A percentile compares a stretch with the other conserved stretches of the same genome.
Evolutionary conservation across 2,888 invertebrate genomes (phyloP).

Genomic region (Exocentrus adspersus): DNA sequence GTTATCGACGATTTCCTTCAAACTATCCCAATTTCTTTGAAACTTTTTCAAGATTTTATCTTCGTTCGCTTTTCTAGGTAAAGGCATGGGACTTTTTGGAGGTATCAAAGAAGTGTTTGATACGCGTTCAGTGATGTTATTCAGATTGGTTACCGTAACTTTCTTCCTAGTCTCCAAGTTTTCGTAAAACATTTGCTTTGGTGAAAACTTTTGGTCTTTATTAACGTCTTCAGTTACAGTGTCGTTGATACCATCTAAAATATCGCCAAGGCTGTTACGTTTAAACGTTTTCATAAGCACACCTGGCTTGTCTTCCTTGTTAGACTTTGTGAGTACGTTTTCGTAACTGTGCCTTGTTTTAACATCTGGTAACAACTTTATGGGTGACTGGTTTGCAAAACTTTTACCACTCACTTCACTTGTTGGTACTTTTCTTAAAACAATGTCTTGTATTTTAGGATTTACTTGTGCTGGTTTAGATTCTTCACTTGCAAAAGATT

Average conservation of each 20-base stretch:
- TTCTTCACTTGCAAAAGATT: no score
- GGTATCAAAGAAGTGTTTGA: neutral
- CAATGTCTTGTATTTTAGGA: no score
- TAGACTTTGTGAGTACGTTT: neutral
- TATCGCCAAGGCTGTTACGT: neutral
- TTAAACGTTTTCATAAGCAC: neutral
- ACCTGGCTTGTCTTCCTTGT: neutral
- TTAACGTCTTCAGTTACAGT: neutral
- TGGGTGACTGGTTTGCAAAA: no score
- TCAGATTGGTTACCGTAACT: no score
- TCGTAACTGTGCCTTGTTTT: neutral
- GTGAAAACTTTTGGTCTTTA: no score
- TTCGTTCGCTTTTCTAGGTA: constrained; percentile 32
- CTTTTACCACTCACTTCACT: no score
- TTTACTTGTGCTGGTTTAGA: no score
- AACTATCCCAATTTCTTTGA: constrained; percentile 36
- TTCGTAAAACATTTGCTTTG: no score
- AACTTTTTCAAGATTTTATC: constrained; percentile 38
- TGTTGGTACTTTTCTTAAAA: no score
- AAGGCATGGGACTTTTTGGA: constrained; percentile 16
- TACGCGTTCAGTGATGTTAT: no score
- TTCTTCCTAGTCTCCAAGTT: no score
- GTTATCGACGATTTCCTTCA: constrained; percentile 36
- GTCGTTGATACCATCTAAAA: neutral
- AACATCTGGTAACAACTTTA: no score